Percentiles rank a stretch among this genome's conserved stretches.
Evolutionary conservation across 2,888 invertebrate species (phyloP).

Genomic region (Amorpha juglandis): DNA sequence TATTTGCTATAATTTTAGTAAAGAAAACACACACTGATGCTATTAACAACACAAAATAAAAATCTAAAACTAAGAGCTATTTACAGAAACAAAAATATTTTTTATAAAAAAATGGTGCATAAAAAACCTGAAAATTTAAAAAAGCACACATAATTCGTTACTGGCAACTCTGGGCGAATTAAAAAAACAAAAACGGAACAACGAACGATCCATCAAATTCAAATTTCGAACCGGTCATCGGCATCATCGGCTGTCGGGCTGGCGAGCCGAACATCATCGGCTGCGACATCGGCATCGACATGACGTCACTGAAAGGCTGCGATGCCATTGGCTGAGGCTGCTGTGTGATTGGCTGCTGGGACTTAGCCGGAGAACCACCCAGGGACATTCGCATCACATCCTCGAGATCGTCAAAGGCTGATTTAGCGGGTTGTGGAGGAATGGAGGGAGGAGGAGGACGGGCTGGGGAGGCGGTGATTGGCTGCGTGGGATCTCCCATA

Average conservation of each 20-base stretch:
- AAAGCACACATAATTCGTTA: constrained; percentile 30
- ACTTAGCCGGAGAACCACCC: constrained; percentile 85
- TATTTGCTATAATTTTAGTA: constrained; percentile 29
- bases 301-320: constrained; percentile 70
- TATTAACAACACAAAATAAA: constrained; percentile 36
- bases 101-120: constrained; percentile 43
- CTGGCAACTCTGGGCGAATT: constrained; percentile 43
- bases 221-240: constrained; percentile 80
- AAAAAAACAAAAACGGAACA: constrained; percentile 45
- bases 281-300: constrained; percentile 68
- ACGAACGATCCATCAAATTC: constrained; percentile 61
- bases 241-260: constrained; percentile 74
- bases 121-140: constrained; percentile 21
- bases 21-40: constrained; percentile 32
- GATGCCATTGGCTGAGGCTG: constrained; percentile 70
- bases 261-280: constrained; percentile 78
- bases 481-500: constrained; percentile 82
- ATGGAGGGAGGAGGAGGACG: constrained; percentile 80
- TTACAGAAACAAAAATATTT: constrained; percentile 37
- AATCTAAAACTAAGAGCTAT: constrained; percentile 35
- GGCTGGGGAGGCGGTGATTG: constrained; percentile 76
- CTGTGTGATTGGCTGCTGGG: constrained; percentile 64
- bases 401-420: constrained; percentile 88
- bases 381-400: constrained; percentile 88
- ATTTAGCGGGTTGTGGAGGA: constrained; percentile 77